phyloP scores from a whole-genome alignment of 2,113 vertebrate genomes.

The Camelus dromedarius region DNA sequence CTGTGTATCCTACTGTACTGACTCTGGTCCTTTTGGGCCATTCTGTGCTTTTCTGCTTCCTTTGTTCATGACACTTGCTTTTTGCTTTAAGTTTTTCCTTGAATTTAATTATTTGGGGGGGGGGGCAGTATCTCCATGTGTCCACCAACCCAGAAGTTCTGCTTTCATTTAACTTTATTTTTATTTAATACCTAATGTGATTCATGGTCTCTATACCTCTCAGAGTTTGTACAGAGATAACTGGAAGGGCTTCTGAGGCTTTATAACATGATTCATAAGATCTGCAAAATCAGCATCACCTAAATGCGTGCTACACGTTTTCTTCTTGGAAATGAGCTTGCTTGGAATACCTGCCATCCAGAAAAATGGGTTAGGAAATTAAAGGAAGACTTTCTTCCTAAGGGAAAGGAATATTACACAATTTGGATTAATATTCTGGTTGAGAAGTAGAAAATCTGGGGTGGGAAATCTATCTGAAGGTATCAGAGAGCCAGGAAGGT shows the following conservation, averaged over 20 bases:
- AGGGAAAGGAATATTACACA: neutral
- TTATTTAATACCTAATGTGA: slow-evolving; percentile 4
- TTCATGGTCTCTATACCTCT: neutral
- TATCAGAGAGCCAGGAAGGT: neutral
- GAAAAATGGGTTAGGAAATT: slow-evolving; percentile 13
- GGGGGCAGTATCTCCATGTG: neutral
- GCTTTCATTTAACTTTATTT: slow-evolving; percentile 56
- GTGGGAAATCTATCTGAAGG: neutral
- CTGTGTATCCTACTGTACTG: neutral
- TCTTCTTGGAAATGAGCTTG: neutral
- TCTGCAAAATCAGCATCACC: slow-evolving; percentile 3
- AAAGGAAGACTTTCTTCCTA: neutral
- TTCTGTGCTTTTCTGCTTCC: neutral
- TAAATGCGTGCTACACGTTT: neutral
- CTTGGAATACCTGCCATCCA: neutral
- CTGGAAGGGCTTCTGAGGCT: neutral
- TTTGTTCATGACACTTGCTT: neutral
- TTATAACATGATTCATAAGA: slow-evolving; percentile 19
- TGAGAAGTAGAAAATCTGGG: slow-evolving; percentile 18
- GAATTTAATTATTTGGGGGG: neutral
- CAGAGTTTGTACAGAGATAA: slow-evolving; percentile 16
- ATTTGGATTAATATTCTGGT: neutral
- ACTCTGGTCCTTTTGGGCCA: neutral
- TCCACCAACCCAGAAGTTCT: neutral
- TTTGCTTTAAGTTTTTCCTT: slow-evolving; percentile 6